Base-by-base conservation (phyloP, 1,140 invertebrate species). In the Cydia splendana region DNA sequence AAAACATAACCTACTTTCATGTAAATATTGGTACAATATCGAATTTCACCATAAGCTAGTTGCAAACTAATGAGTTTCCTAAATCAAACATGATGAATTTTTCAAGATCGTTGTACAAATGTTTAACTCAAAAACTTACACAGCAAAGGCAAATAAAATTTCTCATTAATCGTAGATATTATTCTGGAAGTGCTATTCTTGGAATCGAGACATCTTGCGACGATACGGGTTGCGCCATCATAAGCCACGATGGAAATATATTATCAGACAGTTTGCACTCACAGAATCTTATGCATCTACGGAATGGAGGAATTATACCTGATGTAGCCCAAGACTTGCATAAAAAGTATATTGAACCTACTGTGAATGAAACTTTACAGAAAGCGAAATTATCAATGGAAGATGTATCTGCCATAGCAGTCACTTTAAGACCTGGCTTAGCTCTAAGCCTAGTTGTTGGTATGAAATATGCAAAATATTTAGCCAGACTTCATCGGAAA, bases 141-240 rank as follows among this genome's bases (percentile, higher is more conserved):
- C 53, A 57, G 15, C n/a, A 57, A 24, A 62, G n/a, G 18, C 18
- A 24, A 24, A 24, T 24, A 62, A 24, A 62, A 62, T 12, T 62
- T 62, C 7, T 20, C 57, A 62, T 24, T 62, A 24, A 10, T 6
- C 9, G 10, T 62, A 77, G 65, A 65, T 74, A 76, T 75, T 38
- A 73, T 42, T 77, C 77, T 53, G 75, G 76, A 34, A 53, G 51
- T 53, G 62, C 62, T 75, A 89, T 92, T 48, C 91, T 99, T 74
- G 98, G 98, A 20, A 99, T 99, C 81, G 99, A 99, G 95, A 99
- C 98, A 9, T 99, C 98, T 80, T 99, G 98, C 92, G 99, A 99
- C 94, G 99, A 99, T 88, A 99, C 98, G 0, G 98, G 97, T 67
- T 97, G 97, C 85, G 98, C 98, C 48, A 95, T 99, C 83, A 96